Evolutionary conservation across 2,888 invertebrate species (phyloP), one percentile per base, ranked within the genome.

Genomic region (Plutella xylostella): DNA sequence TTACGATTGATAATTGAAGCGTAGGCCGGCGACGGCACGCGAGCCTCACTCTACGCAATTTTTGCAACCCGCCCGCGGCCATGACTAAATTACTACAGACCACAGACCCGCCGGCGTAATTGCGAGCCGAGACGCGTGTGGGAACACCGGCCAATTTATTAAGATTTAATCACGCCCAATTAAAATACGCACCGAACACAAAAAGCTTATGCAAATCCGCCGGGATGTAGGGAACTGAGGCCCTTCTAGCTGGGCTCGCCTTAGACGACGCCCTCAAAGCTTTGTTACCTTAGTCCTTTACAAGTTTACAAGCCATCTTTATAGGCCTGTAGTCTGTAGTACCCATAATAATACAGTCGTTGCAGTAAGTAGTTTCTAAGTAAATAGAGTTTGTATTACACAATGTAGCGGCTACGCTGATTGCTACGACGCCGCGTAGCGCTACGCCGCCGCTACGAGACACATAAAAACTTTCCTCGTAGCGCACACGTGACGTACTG

Each of bases 1-100:
- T 80, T 77, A 78, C 75, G 78, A 80, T 76, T 74, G 69, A 66
- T 79, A 80, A 80, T 80, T 80, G 79, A 68, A 66, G 72, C 73
- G 74, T 68, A 64, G 64, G 65, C 66, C 57, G 61, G 49, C 42
- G 48, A 44, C 48, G 52, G 54, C 57, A 55, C 55, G 55, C 50
- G 55, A 54, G 60, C 31, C 20, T n/a, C 74, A 68, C 65, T 54
- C 58, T 56, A 57, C 51, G 68, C 69, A 77, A 79, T 80, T 80
- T 75, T 61, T 65, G 62, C 62, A 55, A 64, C 60, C 65, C 53
- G 74, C 79, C 76, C 51, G 65, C 58, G 72, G 78, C 65, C 61
- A 69, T 65, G 61, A 58, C 63, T 72, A 73, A 80, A 79, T 77
- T 78, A 72, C 72, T 68, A 71, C 65, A 33, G 38, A 65, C 63